Conservation (phyloP, 2,113 vertebrate species). For the Sorex araneus region DNA sequence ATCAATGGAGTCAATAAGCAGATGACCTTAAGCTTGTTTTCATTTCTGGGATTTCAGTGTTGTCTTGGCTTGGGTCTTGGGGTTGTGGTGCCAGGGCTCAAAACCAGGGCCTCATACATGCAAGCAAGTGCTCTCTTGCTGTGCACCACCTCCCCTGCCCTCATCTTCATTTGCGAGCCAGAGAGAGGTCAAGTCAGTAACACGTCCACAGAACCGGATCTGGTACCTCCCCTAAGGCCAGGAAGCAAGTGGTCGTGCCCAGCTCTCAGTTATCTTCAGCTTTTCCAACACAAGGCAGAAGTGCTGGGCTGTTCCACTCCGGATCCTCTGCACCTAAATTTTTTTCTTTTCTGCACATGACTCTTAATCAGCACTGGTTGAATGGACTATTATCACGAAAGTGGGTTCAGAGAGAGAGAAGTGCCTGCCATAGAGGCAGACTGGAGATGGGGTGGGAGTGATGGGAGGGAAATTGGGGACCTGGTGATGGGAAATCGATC, state of each 20-base stretch:
- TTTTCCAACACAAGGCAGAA: not conserved
- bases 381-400: not conserved
- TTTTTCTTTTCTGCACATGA: not conserved
- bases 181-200: constrained; percentile 34
- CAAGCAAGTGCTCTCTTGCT: too few species aligned
- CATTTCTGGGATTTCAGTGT: not conserved
- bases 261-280: not conserved
- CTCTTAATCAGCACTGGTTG: not conserved
- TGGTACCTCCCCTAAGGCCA: not conserved
- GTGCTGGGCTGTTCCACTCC: too few species aligned
- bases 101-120: too few species aligned
- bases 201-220: not conserved
- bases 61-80: too few species aligned
- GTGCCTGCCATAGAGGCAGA: too few species aligned
- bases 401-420: too few species aligned
- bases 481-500: too few species aligned
- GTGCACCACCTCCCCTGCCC: too few species aligned
- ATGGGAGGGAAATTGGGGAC: too few species aligned
- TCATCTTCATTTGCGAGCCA: not conserved
- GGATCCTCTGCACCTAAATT: too few species aligned
- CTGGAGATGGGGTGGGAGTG: too few species aligned
- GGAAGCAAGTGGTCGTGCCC: not conserved
- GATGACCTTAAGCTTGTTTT: not conserved
- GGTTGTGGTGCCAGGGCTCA: too few species aligned
- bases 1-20: not conserved